Evolutionary conservation across 2,113 vertebrate genomes (phyloP).

Genomic region (human): GRCh38 chr21:39834501-39835000

Average conservation of each 20-base stretch:
- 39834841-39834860: background rate
- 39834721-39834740: background rate
- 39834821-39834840: background rate
- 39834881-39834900: background rate
- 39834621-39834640: background rate
- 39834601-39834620: background rate
- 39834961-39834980: background rate
- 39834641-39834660: background rate
- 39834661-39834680: background rate
- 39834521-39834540: background rate
- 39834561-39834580: background rate
- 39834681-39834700: background rate
- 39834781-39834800: background rate
- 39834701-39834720: background rate
- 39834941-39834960: background rate
- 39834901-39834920: background rate
- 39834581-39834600: background rate
- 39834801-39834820: background rate
- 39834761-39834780: background rate
- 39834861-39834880: background rate
- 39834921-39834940: background rate
- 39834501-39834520: background rate
- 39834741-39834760: background rate
- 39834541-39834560: background rate
- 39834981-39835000: background rate